A percentile compares a stretch with the other conserved stretches of the same genome.
Evolutionary conservation across 2,888 invertebrate genomes (phyloP).

Genomic region (Erebia aethiops): DNA sequence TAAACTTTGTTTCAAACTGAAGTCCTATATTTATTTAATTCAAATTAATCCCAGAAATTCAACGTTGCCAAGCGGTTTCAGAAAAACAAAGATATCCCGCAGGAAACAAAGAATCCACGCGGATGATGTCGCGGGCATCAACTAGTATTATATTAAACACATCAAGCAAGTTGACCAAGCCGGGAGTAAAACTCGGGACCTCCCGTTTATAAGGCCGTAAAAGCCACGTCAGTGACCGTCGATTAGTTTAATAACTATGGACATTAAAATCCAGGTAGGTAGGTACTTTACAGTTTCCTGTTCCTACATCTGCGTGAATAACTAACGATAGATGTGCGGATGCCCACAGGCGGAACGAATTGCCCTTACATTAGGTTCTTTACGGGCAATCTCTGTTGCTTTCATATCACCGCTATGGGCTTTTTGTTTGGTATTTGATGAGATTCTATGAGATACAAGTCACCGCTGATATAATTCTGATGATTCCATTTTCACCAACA

Average conservation of each 20-base stretch:
- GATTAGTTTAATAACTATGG: background rate
- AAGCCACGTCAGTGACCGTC: background rate
- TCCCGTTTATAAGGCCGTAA: background rate
- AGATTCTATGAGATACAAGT: background rate
- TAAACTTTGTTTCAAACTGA: too few relatives aligned
- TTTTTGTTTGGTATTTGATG: slow-evolving; percentile 5
- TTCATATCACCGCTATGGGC: slow-evolving; percentile 21
- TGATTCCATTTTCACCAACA: too few relatives aligned
- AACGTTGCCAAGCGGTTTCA: too few relatives aligned
- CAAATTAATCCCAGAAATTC: too few relatives aligned
- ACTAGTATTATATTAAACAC: too few relatives aligned
- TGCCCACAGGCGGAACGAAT: slow-evolving; percentile 55
- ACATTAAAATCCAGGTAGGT: slow-evolving; percentile 43
- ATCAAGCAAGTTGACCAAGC: background rate
- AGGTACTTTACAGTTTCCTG: slow-evolving; percentile 54
- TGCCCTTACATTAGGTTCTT: slow-evolving; percentile 30
- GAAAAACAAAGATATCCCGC: too few relatives aligned
- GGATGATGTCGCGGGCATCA: too few relatives aligned
- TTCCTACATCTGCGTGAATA: slow-evolving; percentile 63
- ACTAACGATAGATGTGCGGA: slow-evolving; percentile 54
- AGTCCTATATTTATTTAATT: too few relatives aligned
- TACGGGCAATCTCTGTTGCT: slow-evolving; percentile 32
- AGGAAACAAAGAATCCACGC: too few relatives aligned
- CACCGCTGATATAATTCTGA: too few relatives aligned
- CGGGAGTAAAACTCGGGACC: background rate